Conservation (phyloP, 2,888 invertebrate genomes). For the Dinocampus coccinellae region DNA sequence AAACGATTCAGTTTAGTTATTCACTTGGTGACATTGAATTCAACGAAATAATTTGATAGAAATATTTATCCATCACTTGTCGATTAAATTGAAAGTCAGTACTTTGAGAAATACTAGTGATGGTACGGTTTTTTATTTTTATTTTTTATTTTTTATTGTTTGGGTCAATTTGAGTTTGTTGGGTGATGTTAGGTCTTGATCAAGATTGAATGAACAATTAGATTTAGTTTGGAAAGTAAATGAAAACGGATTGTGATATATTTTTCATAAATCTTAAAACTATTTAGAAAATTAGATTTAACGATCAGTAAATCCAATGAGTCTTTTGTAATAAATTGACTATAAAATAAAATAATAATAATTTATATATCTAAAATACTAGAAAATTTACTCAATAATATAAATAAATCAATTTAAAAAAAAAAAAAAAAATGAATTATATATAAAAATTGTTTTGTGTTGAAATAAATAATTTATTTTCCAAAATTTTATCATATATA, state of each 20-base stretch:
- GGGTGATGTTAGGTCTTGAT: neutral
- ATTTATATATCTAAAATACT: too few species aligned
- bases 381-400: too few species aligned
- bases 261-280: neutral
- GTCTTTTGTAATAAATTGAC: neutral
- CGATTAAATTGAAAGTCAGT: neutral
- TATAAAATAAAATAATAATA: neutral
- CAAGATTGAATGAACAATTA: neutral
- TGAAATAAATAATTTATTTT: neutral
- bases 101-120: neutral
- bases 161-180: neutral
- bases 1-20: neutral
- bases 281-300: neutral
- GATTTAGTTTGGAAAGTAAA: neutral
- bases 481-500: neutral
- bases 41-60: neutral
- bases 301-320: neutral
- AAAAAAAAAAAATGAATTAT: too few species aligned
- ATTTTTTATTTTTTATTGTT: neutral
- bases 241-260: neutral
- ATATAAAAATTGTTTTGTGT: too few species aligned
- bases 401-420: neutral
- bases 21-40: neutral
- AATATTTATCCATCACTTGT: neutral
- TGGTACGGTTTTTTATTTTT: neutral